Evolutionary conservation across 2,888 invertebrate genomes (phyloP).

Genomic region (Eupsilia transversa): DNA sequence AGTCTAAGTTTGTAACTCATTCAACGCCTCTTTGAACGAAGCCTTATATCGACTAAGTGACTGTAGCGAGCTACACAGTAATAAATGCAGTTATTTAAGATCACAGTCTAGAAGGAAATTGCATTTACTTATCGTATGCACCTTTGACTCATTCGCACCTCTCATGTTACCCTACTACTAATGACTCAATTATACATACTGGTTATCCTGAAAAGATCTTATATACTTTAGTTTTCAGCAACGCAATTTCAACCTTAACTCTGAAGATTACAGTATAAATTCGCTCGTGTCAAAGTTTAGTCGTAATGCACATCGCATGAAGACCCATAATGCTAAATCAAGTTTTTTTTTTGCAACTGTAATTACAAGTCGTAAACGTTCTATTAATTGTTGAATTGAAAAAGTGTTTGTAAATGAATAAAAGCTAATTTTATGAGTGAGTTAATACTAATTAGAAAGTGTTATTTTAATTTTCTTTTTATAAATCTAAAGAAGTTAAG

Average conservation of each 20-base stretch:
- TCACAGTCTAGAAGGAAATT: slow-evolving; percentile 79
- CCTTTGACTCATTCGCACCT: slow-evolving; percentile 84
- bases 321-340: slow-evolving; percentile 77
- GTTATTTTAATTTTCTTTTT: slow-evolving; percentile 20
- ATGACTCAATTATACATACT: slow-evolving; percentile 84
- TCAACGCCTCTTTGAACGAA: slow-evolving; percentile 66
- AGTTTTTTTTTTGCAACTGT: slow-evolving; percentile 77
- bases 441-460: slow-evolving; percentile 19
- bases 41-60: slow-evolving; percentile 64
- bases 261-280: slow-evolving; percentile 14
- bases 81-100: slow-evolving; percentile 78
- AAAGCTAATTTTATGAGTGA: slow-evolving; percentile 36
- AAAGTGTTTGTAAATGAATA: slow-evolving; percentile 70
- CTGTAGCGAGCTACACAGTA: slow-evolving; percentile 65
- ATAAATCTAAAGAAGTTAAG: not conserved
- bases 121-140: slow-evolving; percentile 83
- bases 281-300: not conserved
- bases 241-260: slow-evolving; percentile 27
- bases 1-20: slow-evolving; percentile 61
- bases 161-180: slow-evolving; percentile 81
- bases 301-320: slow-evolving; percentile 72
- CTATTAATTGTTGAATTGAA: slow-evolving; percentile 76
- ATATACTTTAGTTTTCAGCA: slow-evolving; percentile 10
- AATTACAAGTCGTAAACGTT: slow-evolving; percentile 80
- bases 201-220: slow-evolving; percentile 58